phyloP scores from a whole-genome alignment of 2,113 vertebrate genomes.

The Syrmaticus mikado region DNA sequence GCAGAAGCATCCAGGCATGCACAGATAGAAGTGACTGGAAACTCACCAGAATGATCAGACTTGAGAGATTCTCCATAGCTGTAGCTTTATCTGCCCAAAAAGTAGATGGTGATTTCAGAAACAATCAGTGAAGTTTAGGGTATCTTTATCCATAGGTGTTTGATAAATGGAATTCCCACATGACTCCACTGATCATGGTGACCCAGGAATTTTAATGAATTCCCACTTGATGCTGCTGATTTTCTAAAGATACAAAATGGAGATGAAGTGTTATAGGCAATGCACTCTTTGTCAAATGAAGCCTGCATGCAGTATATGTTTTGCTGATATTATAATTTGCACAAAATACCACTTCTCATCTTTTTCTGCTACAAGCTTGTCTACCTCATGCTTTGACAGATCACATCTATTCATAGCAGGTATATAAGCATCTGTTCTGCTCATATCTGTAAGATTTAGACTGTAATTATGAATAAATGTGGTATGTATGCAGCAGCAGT shows the following conservation, averaged over 20 bases:
- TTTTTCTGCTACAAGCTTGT: neutral
- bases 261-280: neutral
- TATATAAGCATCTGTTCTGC: neutral
- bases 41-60: neutral
- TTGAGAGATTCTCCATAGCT: neutral
- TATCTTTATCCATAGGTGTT: neutral
- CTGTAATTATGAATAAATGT: neutral
- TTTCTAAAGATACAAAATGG: neutral
- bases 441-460: neutral
- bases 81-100: neutral
- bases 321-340: neutral
- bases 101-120: neutral
- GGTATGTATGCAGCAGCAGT: fast-evolving
- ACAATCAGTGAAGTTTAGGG: neutral
- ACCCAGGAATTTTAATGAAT: neutral
- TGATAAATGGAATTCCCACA: neutral
- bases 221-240: neutral
- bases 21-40: neutral
- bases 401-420: neutral
- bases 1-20: neutral
- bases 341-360: neutral
- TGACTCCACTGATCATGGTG: neutral
- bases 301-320: neutral
- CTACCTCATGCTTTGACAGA: neutral
- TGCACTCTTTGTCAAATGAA: neutral